phyloP scores from a whole-genome alignment of 2,113 vertebrate genomes.

The Bufo bufo region DNA sequence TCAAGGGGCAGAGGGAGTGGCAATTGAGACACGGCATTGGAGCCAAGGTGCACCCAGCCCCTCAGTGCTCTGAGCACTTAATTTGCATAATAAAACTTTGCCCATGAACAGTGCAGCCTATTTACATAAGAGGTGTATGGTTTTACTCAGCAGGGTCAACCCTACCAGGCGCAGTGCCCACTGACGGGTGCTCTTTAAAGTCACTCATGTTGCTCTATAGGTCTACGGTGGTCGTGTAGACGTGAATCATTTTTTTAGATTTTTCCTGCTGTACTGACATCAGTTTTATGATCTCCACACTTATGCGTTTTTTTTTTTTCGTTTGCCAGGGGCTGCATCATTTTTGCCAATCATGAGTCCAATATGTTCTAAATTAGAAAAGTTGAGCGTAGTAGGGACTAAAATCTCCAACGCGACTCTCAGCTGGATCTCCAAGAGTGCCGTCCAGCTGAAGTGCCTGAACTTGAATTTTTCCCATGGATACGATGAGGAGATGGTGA shows the following conservation, averaged over 20 bases:
- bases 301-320: neutral
- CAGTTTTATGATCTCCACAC: neutral
- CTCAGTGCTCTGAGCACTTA: too few relatives aligned
- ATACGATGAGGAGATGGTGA: conserved; percentile 50
- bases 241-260: neutral
- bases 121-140: too few relatives aligned
- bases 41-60: too few relatives aligned
- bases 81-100: too few relatives aligned
- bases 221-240: neutral
- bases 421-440: conserved; percentile 36
- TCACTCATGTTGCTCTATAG: conserved; percentile 23
- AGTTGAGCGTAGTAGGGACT: conserved; percentile 51
- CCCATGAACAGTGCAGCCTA: too few relatives aligned
- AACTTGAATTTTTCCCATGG: conserved; percentile 52
- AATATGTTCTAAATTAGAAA: conserved; percentile 52
- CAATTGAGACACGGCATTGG: too few relatives aligned
- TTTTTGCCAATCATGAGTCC: conserved; percentile 44
- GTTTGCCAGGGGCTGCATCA: conserved; percentile 44
- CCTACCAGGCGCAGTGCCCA: too few relatives aligned
- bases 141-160: too few relatives aligned
- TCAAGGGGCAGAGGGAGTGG: too few relatives aligned
- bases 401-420: conserved; percentile 48
- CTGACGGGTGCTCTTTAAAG: neutral
- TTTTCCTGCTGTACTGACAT: too few relatives aligned
- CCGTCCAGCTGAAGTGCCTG: conserved; percentile 35